These are phyloP conservation scores for Charadrius vociferus DNA, from an alignment of 2,113 vertebrate genomes.

Conservation along the genomic window DNA sequence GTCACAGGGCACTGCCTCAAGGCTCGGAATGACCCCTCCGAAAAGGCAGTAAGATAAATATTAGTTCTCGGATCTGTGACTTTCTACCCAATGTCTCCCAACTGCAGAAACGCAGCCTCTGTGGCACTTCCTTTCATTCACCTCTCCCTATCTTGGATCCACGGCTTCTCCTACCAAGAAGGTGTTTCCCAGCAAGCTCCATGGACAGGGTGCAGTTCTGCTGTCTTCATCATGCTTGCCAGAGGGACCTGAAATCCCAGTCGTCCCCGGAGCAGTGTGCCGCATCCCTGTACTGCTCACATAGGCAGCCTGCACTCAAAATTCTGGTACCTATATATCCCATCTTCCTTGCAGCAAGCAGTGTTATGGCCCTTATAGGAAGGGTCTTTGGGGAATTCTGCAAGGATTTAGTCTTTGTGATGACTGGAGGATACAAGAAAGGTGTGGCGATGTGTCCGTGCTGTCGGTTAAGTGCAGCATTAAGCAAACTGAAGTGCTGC, in stretches of 20 bases:
- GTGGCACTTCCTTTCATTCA: neutral
- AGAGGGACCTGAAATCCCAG: neutral
- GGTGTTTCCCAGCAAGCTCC: neutral
- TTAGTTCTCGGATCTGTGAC: neutral
- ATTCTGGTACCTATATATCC: neutral
- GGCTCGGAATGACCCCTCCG: neutral
- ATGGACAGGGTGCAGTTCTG: neutral
- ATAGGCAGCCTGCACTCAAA: neutral
- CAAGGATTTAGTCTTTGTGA: neutral
- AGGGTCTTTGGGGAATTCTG: neutral
- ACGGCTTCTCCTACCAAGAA: neutral
- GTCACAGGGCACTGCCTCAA: neutral
- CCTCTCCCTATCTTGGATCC: neutral
- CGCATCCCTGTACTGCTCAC: neutral
- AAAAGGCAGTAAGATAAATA: neutral
- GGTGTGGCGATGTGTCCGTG: neutral
- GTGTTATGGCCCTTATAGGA: neutral
- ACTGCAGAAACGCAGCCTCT: neutral
- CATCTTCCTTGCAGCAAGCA: neutral
- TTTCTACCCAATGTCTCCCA: neutral
- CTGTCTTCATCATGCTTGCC: neutral
- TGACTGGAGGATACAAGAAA: neutral
- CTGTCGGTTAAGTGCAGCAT: neutral
- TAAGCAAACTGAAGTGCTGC: neutral
- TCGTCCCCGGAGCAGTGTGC: accelerated